A percentile compares a stretch with the other conserved stretches of the same genome.
These are phyloP conservation scores for Thelaira solivaga DNA, from an alignment of 2,888 invertebrate genomes.

Conservation along the genomic window DNA sequence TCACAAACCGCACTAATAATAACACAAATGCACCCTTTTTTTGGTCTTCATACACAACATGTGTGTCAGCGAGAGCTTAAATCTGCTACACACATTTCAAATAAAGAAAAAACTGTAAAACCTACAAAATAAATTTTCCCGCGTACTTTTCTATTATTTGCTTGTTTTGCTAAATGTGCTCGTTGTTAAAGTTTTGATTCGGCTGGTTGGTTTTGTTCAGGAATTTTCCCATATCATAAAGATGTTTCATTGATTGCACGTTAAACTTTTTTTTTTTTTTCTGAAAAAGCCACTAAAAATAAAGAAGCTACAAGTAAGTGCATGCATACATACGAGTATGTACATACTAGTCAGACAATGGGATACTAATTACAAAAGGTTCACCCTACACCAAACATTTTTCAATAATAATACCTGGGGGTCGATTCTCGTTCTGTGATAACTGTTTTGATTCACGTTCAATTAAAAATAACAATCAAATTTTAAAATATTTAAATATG, in stretches of 20 bases:
- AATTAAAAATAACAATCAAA: too few species aligned
- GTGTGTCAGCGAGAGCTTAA: too few species aligned
- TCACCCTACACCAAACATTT: background rate
- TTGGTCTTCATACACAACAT: background rate
- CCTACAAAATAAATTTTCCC: constrained; percentile 68
- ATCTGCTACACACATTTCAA: too few species aligned
- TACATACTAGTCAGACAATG: constrained; percentile 21
- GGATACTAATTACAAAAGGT: background rate
- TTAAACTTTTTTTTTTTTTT: constrained; percentile 43
- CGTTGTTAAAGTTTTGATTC: constrained; percentile 16
- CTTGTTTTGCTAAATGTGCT: constrained; percentile 37
- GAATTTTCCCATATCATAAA: constrained; percentile 74
- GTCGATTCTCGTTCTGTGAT: too few species aligned
- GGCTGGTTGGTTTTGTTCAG: constrained; percentile 62
- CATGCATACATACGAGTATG: background rate
- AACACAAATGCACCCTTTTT: background rate
- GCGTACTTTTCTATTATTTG: constrained; percentile 66
- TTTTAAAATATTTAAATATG: too few species aligned
- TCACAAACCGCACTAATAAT: background rate
- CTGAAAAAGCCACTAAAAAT: constrained; percentile 7
- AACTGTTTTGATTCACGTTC: too few species aligned
- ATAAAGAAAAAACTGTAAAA: constrained; percentile 12
- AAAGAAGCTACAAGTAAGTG: constrained; percentile 27
- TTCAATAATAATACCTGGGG: too few species aligned
- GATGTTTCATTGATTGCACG: constrained; percentile 69